These are phyloP conservation scores for Subacronicta megacephala DNA, from an alignment of 2,888 invertebrate species.

Conservation along the genomic window DNA sequence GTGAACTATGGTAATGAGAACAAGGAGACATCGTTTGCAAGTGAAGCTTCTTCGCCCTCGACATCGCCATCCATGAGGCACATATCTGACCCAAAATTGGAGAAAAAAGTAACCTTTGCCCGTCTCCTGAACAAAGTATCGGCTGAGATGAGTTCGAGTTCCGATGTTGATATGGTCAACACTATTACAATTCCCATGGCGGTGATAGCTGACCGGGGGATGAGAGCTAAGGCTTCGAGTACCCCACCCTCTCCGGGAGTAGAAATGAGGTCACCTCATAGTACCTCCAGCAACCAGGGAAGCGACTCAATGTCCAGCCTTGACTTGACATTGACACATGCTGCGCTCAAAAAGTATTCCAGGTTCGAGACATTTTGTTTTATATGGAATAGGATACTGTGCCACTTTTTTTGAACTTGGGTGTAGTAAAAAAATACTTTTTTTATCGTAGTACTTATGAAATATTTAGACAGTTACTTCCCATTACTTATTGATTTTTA, in stretches of 20 bases:
- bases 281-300: conserved; percentile 93
- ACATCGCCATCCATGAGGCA: conserved; percentile 89
- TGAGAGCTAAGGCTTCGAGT: conserved; percentile 82
- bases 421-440: too few species aligned
- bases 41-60: conserved; percentile 85
- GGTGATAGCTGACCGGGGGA: conserved; percentile 79
- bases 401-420: too few species aligned
- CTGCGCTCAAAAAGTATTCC: conserved; percentile 89
- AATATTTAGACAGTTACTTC: too few species aligned
- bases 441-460: too few species aligned
- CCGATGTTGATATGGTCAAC: conserved; percentile 91
- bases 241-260: conserved; percentile 92
- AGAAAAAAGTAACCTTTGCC: conserved; percentile 94
- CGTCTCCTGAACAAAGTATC: conserved; percentile 93
- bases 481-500: too few species aligned
- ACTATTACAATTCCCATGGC: conserved; percentile 87
- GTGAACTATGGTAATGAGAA: conserved; percentile 85
- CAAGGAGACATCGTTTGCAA: conserved; percentile 91
- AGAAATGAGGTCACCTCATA: conserved; percentile 90
- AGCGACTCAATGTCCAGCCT: conserved; percentile 94
- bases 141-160: conserved; percentile 94
- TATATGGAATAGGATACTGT: too few species aligned
- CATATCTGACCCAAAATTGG: conserved; percentile 91
- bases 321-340: conserved; percentile 91
- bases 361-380: conserved; percentile 63